A percentile compares a stretch with the other conserved stretches of the same genome.
Evolutionary conservation across 2,113 vertebrate genomes (phyloP).

Genomic region (Phalacrocorax carbo): DNA sequence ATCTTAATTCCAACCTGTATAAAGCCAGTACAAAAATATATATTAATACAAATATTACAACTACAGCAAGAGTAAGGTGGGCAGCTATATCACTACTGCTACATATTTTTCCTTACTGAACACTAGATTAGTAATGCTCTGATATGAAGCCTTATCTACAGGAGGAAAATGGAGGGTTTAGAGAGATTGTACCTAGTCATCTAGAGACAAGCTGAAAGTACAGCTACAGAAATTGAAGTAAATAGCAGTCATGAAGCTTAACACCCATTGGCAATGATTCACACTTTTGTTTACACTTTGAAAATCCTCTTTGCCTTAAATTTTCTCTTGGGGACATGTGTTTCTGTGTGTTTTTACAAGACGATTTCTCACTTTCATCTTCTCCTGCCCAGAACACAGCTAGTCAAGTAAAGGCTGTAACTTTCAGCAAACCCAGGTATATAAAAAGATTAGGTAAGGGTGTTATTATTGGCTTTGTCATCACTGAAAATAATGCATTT

Average conservation of each 20-base stretch:
- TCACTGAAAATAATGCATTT: background rate
- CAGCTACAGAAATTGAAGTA: background rate
- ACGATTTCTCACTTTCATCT: background rate
- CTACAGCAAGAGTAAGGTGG: background rate
- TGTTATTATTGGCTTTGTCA: background rate
- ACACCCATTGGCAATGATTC: background rate
- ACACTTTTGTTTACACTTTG: background rate
- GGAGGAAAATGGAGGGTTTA: background rate
- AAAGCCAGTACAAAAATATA: background rate
- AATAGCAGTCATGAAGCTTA: background rate
- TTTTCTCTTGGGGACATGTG: background rate
- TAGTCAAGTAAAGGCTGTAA: background rate
- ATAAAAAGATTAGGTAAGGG: background rate
- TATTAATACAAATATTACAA: background rate
- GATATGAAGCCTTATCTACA: background rate
- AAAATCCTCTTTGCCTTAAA: constrained; percentile 1
- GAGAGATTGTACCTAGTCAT: background rate
- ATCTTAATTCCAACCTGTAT: background rate
- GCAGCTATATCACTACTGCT: background rate
- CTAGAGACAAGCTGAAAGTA: background rate
- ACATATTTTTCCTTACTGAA: background rate
- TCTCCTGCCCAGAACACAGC: background rate
- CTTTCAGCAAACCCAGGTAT: background rate
- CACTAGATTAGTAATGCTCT: background rate
- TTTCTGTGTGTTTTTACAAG: background rate